phyloP scores from a whole-genome alignment of 2,888 invertebrate genomes.

The Scelioninae gen. 1 region DNA sequence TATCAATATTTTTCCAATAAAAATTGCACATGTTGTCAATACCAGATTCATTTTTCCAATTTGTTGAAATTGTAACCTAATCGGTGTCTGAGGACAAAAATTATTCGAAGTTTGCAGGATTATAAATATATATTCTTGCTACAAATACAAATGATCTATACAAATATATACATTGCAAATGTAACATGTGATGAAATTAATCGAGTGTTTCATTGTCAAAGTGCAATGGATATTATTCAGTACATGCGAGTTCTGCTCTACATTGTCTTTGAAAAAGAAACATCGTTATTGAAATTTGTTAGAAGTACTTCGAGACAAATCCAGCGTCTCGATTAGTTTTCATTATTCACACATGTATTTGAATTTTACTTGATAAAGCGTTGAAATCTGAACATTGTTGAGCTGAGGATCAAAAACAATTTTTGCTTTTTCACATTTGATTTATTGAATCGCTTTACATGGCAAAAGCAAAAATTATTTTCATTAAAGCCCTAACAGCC shows the following conservation, averaged over 20 bases:
- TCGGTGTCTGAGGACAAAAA: background rate
- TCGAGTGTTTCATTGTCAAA: slow-evolving; percentile 39
- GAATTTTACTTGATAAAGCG: slow-evolving; percentile 59
- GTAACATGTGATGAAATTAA: slow-evolving; percentile 44
- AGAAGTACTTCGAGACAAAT: slow-evolving; percentile 44
- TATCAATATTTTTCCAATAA: too few relatives aligned
- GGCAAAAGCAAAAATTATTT: slow-evolving; percentile 16
- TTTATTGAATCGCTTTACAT: background rate
- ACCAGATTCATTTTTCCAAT: background rate
- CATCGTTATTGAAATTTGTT: slow-evolving; percentile 25
- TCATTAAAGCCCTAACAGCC: background rate
- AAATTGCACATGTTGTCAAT: background rate
- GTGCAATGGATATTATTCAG: background rate
- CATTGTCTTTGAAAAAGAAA: slow-evolving; percentile 42
- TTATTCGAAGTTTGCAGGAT: slow-evolving; percentile 37
- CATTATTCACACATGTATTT: slow-evolving; percentile 47
- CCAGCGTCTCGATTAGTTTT: slow-evolving; percentile 47
- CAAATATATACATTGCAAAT: slow-evolving; percentile 65
- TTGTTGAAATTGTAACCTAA: background rate
- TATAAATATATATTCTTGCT: slow-evolving; percentile 48
- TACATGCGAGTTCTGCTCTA: background rate
- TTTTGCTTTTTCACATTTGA: slow-evolving; percentile 9
- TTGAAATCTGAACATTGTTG: slow-evolving; percentile 56
- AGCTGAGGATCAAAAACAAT: background rate
- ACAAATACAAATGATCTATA: slow-evolving; percentile 63